Base-by-base conservation (phyloP, 2,797 vertebrate genomes). In the Orientallactaga sibirica region DNA sequence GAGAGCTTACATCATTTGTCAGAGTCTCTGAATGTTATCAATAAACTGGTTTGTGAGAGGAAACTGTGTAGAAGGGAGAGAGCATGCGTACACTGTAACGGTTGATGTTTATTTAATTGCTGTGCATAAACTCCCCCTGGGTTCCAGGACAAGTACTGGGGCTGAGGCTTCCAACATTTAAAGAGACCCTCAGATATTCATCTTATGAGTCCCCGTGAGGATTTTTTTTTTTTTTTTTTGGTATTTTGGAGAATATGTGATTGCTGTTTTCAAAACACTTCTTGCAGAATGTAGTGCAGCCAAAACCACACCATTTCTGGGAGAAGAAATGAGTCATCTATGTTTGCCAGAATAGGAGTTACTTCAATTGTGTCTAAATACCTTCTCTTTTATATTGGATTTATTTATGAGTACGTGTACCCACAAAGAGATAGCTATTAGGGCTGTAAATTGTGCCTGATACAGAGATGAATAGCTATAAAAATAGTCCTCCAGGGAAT, bases 391-490 rank as follows among this genome's bases (percentile, higher is more conserved):
- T n/a, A 68, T 76, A 18, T 37, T 43, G 29, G 48, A 55, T 94
- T 73, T 92, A 74, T 85, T 92, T 86, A 73, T 67, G 80, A 66
- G 75, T 58, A 37, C 27, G 22, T 64, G 37, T 52, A 55, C 33
- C 3, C 1, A 29, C 93, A 88, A 90, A 83, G 95, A 92, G 76
- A 85, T 70, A 61, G 86, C 86, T 84, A 75, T 93, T 74, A 89
- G 7, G 66, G 80, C 76, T 94, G 22, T 86, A 93, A 89, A 92
- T 86, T 64, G 61, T 74, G 33, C 62, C 95, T 67, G 70, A 78
- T 90, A 81, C 33, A 10, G 90, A 95, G 93, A 95, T 95, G 68
- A 91, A 96, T 90, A 83, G 94, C 82, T 77, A 43, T 90, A 88
- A 86, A 94, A 95, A 95, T n/a, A 76, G 92, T 74, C 76, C 92